phyloP scores from a whole-genome alignment of 2,113 vertebrate species.

The Ariopsis seemanni region DNA sequence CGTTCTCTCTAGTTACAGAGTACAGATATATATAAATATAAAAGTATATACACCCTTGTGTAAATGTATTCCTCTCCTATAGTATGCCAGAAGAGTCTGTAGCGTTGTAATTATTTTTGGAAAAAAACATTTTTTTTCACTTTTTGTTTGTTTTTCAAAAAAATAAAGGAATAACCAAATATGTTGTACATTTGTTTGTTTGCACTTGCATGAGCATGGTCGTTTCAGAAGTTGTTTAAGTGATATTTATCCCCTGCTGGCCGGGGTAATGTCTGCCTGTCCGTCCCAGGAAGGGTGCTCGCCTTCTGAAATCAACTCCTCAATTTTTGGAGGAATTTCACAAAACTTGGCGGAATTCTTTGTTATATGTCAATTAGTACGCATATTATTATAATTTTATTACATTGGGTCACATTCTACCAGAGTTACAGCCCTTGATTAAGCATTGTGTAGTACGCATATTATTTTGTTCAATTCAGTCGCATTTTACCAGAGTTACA shows the following conservation, averaged over 20 bases:
- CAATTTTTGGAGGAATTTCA: too few relatives aligned
- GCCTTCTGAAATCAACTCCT: too few relatives aligned
- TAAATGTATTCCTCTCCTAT: constrained; percentile 75
- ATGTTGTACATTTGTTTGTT: neutral
- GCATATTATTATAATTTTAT: too few relatives aligned
- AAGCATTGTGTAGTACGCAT: too few relatives aligned
- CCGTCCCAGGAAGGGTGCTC: too few relatives aligned
- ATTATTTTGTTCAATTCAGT: too few relatives aligned
- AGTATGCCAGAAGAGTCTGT: constrained; percentile 68
- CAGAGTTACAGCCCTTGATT: too few relatives aligned
- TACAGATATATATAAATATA: constrained; percentile 71
- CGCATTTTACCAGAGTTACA: too few relatives aligned
- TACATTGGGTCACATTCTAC: too few relatives aligned
- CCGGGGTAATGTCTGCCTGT: too few relatives aligned
- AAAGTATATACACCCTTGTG: constrained; percentile 73
- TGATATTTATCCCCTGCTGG: neutral
- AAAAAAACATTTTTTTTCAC: constrained; percentile 62
- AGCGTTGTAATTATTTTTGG: constrained; percentile 79
- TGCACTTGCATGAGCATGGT: neutral
- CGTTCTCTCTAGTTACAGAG: constrained; percentile 60
- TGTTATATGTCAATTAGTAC: too few relatives aligned
- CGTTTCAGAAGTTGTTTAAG: neutral
- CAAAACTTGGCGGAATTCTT: too few relatives aligned
- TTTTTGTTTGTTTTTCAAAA: constrained; percentile 70
- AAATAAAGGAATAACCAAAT: constrained; percentile 47